Conservation (phyloP, 2,888 invertebrate species). For the Folsomia manolachei region DNA sequence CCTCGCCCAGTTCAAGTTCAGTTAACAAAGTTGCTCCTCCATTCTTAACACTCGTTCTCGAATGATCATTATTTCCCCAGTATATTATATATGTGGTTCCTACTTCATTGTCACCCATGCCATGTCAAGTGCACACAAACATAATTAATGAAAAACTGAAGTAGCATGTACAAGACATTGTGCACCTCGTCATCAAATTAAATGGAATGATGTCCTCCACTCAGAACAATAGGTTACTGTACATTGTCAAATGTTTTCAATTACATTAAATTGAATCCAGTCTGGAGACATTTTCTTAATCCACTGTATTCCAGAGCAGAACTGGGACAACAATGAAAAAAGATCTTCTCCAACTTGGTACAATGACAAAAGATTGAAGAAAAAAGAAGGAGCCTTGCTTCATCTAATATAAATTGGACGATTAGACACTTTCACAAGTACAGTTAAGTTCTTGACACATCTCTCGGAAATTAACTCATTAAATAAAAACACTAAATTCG, state of each 20-base stretch:
- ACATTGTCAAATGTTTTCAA: slow-evolving; percentile 8
- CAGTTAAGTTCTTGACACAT: slow-evolving; percentile 13
- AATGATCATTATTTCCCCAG: neutral
- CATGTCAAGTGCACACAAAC: no score
- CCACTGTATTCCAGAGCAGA: neutral
- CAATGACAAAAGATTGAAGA: neutral
- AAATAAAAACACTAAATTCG: slow-evolving; percentile 16
- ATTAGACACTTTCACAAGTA: neutral
- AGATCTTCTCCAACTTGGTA: neutral
- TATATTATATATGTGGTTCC: neutral
- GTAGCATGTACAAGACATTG: neutral
- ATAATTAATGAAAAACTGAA: neutral
- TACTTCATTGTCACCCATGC: neutral
- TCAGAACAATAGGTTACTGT: no score
- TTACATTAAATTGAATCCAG: slow-evolving; percentile 10
- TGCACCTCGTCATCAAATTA: no score
- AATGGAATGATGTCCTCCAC: no score
- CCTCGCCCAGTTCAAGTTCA: neutral
- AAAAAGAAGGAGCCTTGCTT: neutral
- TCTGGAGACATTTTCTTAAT: neutral
- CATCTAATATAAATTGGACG: slow-evolving; percentile 4
- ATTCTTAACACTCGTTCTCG: neutral
- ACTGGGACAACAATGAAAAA: neutral
- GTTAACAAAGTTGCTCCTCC: neutral
- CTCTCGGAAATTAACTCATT: slow-evolving; percentile 19